Conservation (phyloP, 1,140 invertebrate species). For the Camponotus floridanus region DNA sequence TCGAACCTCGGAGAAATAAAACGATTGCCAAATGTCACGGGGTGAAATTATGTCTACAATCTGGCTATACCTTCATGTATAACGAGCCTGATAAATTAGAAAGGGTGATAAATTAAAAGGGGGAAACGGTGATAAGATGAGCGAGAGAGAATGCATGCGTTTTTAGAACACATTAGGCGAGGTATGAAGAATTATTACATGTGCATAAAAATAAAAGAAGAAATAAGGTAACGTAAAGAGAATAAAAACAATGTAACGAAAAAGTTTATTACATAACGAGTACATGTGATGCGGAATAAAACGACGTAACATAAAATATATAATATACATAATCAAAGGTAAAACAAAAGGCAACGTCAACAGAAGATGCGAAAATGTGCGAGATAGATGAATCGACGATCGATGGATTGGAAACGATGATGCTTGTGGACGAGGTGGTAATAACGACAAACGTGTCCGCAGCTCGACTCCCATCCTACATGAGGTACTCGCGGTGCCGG, state of each 20-base stretch:
- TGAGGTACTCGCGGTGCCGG: constrained; percentile 88
- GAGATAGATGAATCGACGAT: constrained; percentile 4
- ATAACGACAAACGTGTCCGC: constrained; percentile 8
- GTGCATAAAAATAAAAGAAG: not conserved
- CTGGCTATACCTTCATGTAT: constrained; percentile 20
- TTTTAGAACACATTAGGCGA: not conserved
- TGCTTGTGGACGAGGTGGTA: not conserved
- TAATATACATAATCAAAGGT: constrained; percentile 63
- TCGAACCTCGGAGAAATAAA: constrained; percentile 16
- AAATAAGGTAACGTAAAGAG: constrained; percentile 64
- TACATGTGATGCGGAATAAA: constrained; percentile 66
- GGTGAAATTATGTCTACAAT: constrained; percentile 35
- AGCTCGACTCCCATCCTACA: constrained; percentile 80
- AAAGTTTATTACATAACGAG: constrained; percentile 75
- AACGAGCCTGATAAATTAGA: constrained; percentile 16
- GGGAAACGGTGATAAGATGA: constrained; percentile 30
- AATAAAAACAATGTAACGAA: constrained; percentile 69
- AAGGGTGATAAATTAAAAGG: not conserved
- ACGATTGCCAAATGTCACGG: constrained; percentile 51
- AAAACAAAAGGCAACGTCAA: constrained; percentile 66
- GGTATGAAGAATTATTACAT: not conserved
- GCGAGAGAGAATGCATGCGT: not conserved
- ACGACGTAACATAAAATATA: constrained; percentile 70
- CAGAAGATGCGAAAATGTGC: constrained; percentile 53
- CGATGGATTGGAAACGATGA: no score